Conservation (phyloP, 2,113 vertebrate genomes). For the Ciconia maguari region DNA sequence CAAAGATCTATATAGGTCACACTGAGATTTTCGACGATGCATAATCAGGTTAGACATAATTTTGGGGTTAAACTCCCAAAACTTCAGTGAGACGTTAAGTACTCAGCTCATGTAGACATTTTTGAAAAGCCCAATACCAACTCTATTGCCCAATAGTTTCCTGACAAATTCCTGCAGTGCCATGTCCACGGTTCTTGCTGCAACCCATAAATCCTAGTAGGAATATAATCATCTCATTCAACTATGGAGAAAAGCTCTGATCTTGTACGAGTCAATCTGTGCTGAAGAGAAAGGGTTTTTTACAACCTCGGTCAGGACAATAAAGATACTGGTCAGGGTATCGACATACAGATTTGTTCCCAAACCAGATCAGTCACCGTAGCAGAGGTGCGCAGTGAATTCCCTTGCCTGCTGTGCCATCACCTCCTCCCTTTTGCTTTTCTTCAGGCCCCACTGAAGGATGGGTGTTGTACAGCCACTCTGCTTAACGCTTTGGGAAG, state of each 20-base stretch:
- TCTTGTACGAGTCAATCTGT: background rate
- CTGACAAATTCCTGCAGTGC: background rate
- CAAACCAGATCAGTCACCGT: accelerated
- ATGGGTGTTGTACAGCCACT: background rate
- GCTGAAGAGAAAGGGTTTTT: background rate
- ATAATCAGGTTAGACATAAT: background rate
- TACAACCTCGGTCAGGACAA: background rate
- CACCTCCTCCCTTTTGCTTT: background rate
- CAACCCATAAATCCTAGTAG: background rate
- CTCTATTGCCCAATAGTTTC: background rate
- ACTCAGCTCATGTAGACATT: background rate
- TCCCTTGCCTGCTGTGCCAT: background rate
- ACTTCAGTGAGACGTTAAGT: background rate
- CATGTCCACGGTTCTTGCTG: background rate
- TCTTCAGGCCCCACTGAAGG: background rate
- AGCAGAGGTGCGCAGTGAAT: background rate
- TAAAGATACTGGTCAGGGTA: background rate
- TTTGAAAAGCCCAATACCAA: background rate
- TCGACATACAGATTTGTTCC: accelerated
- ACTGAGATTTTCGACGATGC: background rate
- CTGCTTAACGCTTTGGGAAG: background rate
- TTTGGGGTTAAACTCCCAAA: background rate
- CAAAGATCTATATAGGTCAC: background rate
- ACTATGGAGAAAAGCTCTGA: background rate
- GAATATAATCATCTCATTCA: background rate